These are phyloP conservation scores for Drosophila melanogaster DNA, from an alignment of 1,140 invertebrate species.

Conservation along the genomic window DNA sequence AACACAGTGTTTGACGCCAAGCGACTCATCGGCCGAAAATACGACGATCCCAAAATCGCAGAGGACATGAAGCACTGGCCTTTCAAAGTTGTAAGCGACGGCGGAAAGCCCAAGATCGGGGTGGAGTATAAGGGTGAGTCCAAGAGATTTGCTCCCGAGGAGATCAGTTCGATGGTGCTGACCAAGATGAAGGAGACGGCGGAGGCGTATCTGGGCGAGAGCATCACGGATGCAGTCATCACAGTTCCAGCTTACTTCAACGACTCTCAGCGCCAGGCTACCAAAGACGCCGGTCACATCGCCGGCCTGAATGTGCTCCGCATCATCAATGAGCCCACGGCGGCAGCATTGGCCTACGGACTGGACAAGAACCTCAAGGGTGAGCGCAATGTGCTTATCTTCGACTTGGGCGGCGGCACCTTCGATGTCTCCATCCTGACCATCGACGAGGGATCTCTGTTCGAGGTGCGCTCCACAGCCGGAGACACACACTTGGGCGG, in stretches of 20 bases:
- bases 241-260: constrained; percentile 22
- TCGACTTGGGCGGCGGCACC: constrained; percentile 85
- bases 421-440: constrained; percentile 95
- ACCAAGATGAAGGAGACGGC: constrained; percentile 93
- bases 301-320: constrained; percentile 88
- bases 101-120: constrained; percentile 89
- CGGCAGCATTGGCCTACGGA: constrained; percentile 10
- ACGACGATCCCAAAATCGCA: constrained; percentile 89
- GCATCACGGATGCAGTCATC: constrained; percentile 5
- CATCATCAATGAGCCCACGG: constrained; percentile 85
- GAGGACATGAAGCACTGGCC: constrained; percentile 91
- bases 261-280: constrained; percentile 74
- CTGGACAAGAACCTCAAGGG: constrained; percentile 14
- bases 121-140: constrained; percentile 90
- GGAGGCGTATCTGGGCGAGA: constrained; percentile 89
- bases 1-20: constrained; percentile 85
- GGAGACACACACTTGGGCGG: constrained; percentile 90
- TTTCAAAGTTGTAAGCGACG: constrained; percentile 89
- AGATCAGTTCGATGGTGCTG: constrained; percentile 91
- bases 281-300: constrained; percentile 88
- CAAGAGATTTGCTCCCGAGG: constrained; percentile 91
- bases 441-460: constrained; percentile 86
- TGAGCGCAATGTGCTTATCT: constrained; percentile 7
- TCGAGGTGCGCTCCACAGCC: constrained; percentile 91
- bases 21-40: constrained; percentile 88